A percentile compares a stretch with the other conserved stretches of the same genome.
phyloP scores from a whole-genome alignment of 2,113 vertebrate genomes.

The Noturus placidus region DNA sequence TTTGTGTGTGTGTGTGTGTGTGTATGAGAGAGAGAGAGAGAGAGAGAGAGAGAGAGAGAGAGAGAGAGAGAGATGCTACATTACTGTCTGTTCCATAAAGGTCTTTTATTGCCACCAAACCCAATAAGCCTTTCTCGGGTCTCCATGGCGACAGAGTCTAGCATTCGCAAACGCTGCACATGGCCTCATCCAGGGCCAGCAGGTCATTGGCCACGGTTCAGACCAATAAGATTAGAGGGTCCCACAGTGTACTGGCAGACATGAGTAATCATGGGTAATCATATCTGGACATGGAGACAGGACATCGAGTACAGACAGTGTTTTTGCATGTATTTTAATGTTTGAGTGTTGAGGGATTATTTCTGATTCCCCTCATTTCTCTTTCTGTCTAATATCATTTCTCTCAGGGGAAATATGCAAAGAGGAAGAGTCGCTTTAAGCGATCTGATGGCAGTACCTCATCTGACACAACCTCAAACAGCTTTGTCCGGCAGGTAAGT shows the following conservation, averaged over 20 bases:
- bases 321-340: constrained; percentile 3
- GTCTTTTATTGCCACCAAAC: constrained; percentile 67
- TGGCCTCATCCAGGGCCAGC: constrained; percentile 63
- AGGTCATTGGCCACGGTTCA: constrained; percentile 63
- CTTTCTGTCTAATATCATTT: constrained; percentile 15
- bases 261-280: constrained; percentile 67
- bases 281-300: constrained; percentile 44
- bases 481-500: constrained; percentile 92
- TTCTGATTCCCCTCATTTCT: not conserved
- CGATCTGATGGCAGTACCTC: constrained; percentile 94
- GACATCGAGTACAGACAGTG: constrained; percentile 10
- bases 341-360: not conserved
- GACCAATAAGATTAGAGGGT: constrained; percentile 72
- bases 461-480: constrained; percentile 97
- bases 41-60: not conserved
- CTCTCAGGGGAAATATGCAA: constrained; percentile 86
- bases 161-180: constrained; percentile 65
- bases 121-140: constrained; percentile 70
- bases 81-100: constrained; percentile 47
- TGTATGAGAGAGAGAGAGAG: constrained; percentile 12
- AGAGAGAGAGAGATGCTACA: constrained; percentile 14
- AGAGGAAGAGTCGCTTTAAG: constrained; percentile 93
- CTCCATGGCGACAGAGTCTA: constrained; percentile 68
- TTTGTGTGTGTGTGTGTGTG: constrained; percentile 22
- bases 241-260: constrained; percentile 58